phyloP scores from a whole-genome alignment of 2,888 invertebrate species.

The Byasa hedistus region DNA sequence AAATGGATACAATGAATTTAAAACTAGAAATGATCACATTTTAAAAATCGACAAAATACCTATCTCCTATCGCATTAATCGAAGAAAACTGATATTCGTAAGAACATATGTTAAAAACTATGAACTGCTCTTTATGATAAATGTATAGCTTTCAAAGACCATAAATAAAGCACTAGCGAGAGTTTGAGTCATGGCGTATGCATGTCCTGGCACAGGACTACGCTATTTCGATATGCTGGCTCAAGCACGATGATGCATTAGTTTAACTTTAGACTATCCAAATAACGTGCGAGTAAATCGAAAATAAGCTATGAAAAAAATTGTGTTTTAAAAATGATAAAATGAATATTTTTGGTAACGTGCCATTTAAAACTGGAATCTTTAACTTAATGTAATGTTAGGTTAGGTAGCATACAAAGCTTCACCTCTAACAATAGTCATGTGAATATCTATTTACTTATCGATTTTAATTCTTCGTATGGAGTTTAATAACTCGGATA shows the following conservation, averaged over 20 bases:
- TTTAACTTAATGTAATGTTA: too few relatives aligned
- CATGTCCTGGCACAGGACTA: slow-evolving; percentile 66
- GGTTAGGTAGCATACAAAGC: too few relatives aligned
- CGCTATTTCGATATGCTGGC: slow-evolving; percentile 56
- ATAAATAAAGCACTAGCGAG: slow-evolving; percentile 29
- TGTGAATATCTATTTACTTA: too few relatives aligned
- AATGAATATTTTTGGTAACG: neutral
- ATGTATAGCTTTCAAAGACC: neutral
- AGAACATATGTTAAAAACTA: neutral
- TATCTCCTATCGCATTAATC: neutral
- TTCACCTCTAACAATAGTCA: too few relatives aligned
- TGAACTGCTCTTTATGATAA: neutral
- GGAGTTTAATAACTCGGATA: too few relatives aligned
- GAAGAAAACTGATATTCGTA: neutral
- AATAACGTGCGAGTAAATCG: slow-evolving; percentile 25
- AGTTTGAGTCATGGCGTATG: slow-evolving; percentile 47
- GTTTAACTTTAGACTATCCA: slow-evolving; percentile 38
- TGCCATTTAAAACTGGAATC: neutral
- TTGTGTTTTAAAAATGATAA: neutral
- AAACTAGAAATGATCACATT: too few relatives aligned
- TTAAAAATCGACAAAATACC: too few relatives aligned
- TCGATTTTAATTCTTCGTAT: too few relatives aligned
- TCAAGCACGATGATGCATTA: slow-evolving; percentile 60
- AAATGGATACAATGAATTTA: too few relatives aligned
- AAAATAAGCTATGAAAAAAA: neutral